phyloP scores from a whole-genome alignment of 2,888 invertebrate species.

The Meiosimyza platycephala region DNA sequence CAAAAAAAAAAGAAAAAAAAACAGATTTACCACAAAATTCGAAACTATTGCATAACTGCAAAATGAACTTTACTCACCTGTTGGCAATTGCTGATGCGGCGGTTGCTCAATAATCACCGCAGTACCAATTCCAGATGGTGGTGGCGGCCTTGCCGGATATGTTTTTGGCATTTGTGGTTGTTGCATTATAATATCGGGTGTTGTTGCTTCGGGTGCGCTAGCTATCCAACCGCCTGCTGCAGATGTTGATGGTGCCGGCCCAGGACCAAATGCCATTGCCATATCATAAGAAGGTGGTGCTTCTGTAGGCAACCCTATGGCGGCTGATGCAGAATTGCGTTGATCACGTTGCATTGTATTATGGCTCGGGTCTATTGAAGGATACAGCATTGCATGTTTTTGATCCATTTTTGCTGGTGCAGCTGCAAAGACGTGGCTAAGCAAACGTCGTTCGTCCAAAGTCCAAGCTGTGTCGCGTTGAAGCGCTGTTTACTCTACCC shows the following conservation, averaged over 20 bases:
- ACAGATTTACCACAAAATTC: background rate
- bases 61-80: constrained; percentile 44
- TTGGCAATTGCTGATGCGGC: constrained; percentile 43
- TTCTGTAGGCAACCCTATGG: constrained; percentile 51
- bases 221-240: constrained; percentile 34
- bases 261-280: constrained; percentile 48
- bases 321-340: constrained; percentile 46
- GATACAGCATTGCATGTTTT: constrained; percentile 64
- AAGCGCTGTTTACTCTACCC: background rate
- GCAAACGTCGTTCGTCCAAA: background rate
- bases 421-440: background rate
- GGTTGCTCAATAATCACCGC: constrained; percentile 48
- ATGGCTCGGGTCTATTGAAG: constrained; percentile 54
- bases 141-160: background rate
- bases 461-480: too few relatives aligned
- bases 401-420: constrained; percentile 56
- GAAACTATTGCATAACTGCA: background rate
- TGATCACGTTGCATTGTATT: constrained; percentile 44
- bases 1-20: too few relatives aligned
- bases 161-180: constrained; percentile 38
- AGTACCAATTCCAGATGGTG: background rate
- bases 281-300: constrained; percentile 63
- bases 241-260: background rate
- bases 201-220: constrained; percentile 33
- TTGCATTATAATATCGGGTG: constrained; percentile 30